A percentile compares a stretch with the other conserved stretches of the same genome.
phyloP scores from a whole-genome alignment of 2,888 invertebrate genomes.

The Loripinus fragilis region DNA sequence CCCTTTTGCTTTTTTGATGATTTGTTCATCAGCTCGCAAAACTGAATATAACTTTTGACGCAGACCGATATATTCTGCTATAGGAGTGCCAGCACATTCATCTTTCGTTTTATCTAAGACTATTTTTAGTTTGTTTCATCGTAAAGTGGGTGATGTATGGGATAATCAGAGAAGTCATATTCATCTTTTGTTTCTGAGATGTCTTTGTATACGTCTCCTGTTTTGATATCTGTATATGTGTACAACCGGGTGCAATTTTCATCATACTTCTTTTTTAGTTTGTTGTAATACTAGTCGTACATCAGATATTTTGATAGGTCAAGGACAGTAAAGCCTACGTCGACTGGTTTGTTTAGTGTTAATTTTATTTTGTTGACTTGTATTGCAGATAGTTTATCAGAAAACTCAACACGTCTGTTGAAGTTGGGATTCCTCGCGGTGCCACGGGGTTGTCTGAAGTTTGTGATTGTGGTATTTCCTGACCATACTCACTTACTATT shows the following conservation, averaged over 20 bases:
- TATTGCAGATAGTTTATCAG: slow-evolving; percentile 31
- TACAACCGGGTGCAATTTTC: slow-evolving; percentile 39
- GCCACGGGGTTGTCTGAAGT: no score
- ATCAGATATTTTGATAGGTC: slow-evolving; percentile 39
- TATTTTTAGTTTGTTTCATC: slow-evolving; percentile 36
- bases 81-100: slow-evolving; percentile 31
- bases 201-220: slow-evolving; percentile 70
- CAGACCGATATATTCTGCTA: slow-evolving; percentile 49
- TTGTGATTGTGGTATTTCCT: no score
- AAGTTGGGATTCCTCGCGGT: no score
- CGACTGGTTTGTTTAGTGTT: slow-evolving; percentile 40
- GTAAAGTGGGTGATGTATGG: slow-evolving; percentile 30
- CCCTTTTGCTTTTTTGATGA: slow-evolving; percentile 44
- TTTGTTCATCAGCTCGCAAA: slow-evolving; percentile 25
- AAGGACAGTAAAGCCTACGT: slow-evolving; percentile 37
- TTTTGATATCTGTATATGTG: slow-evolving; percentile 69
- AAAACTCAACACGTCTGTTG: slow-evolving; percentile 23
- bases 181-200: slow-evolving; percentile 28
- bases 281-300: slow-evolving; percentile 67
- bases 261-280: slow-evolving; percentile 58
- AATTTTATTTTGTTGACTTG: slow-evolving; percentile 42
- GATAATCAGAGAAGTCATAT: slow-evolving; percentile 45
- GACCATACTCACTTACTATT: no score
- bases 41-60: slow-evolving; percentile 48
- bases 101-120: slow-evolving; percentile 46